These are phyloP conservation scores for Urophycis tenuis DNA, from an alignment of 2,797 vertebrate genomes.

Conservation along the genomic window DNA sequence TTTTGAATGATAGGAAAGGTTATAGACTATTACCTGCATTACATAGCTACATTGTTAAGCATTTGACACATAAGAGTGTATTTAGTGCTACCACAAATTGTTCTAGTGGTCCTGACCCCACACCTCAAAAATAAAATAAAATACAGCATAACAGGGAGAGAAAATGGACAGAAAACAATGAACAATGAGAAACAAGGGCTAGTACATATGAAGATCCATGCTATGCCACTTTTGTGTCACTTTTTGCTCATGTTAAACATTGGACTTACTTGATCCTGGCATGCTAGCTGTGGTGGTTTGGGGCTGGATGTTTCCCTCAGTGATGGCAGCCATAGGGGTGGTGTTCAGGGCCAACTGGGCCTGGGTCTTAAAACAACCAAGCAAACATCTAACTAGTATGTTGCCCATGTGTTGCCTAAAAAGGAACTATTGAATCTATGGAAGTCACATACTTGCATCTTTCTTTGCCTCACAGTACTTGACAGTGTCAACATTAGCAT, in stretches of 20 bases:
- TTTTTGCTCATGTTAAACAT: not conserved
- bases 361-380: slow-evolving; percentile 63
- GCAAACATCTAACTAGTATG: not conserved
- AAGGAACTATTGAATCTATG: not conserved
- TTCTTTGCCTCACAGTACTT: not conserved
- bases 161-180: not conserved
- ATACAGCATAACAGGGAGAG: not conserved
- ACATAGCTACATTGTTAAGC: not conserved
- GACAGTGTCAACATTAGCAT: not conserved
- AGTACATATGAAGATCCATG: slow-evolving; percentile 1
- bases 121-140: not conserved
- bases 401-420: no score
- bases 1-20: no score
- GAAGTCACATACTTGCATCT: not conserved
- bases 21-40: slow-evolving; percentile 7
- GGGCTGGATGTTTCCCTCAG: slow-evolving; percentile 62
- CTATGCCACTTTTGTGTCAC: not conserved
- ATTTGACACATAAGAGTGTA: no score
- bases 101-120: no score
- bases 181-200: not conserved
- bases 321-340: slow-evolving; percentile 64
- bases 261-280: slow-evolving; percentile 64
- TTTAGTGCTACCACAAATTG: no score
- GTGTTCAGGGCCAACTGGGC: slow-evolving; percentile 65
- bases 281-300: slow-evolving; percentile 44